Base-by-base conservation (phyloP, 2,888 invertebrate species). In the Drosophila pegasa region DNA sequence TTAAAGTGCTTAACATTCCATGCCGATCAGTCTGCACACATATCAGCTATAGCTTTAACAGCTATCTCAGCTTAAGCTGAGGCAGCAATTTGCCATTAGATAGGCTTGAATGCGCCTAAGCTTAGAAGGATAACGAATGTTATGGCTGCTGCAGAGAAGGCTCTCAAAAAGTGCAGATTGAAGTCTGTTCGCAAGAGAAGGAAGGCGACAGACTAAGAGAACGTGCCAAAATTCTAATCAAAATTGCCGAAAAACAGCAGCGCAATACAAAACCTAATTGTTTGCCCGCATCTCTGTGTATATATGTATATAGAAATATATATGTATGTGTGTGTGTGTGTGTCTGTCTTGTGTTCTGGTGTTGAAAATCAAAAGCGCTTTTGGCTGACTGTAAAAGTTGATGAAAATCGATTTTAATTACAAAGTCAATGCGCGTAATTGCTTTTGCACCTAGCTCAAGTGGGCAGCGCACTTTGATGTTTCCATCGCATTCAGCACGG, bases 381-480 rank as follows among this genome's bases (percentile, higher is more conserved):
- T 71, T 63, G 67, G 64, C 50, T 64, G 56, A 51, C 77, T 63
- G 58, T 67, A 85, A 86, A 78, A 79, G 66, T 79, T 80, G 87
- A 75, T 76, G 78, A 70, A 78, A 85, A 87, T 85, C 88, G 84
- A 85, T 85, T 85, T 85, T 87, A 85, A 87, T 87, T 85, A 85
- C 86, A 87, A 87, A 82, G 83, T 80, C 83, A 80, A 78, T 85
- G 83, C 83, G 86, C 87, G 78, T 85, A 87, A 85, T 85, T 85
- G 83, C 86, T 82, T 80, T 83, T 83, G 71, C 81, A 80, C 86
- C 81, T 86, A 80, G 69, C 80, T 86, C 75, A 80, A 83, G 83
- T 80, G 75, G 65, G 63, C 63, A 78, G 64, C 79, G 56, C 54
- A 75, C 85, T 80, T 80, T 80, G 73, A 71, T 78, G 68, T 78